These are phyloP conservation scores for Eublepharis macularius DNA, from an alignment of 2,113 vertebrate genomes.

Conservation along the genomic window DNA sequence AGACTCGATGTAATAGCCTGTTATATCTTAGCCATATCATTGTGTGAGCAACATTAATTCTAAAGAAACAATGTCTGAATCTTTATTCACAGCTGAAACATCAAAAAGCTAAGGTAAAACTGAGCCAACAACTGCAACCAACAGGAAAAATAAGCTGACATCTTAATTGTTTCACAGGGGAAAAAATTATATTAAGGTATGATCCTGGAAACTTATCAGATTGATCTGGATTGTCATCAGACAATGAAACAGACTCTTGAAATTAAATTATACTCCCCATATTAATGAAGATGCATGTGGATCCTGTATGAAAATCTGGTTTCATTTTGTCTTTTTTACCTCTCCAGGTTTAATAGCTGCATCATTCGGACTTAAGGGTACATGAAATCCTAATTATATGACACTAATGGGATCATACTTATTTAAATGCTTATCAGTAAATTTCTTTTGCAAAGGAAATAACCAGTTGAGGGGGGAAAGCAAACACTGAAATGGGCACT, in stretches of 20 bases:
- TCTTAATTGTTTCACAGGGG: background rate
- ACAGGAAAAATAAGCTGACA: background rate
- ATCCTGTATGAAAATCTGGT: slow-evolving; percentile 25
- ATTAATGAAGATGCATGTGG: slow-evolving; percentile 20
- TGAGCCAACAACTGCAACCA: background rate
- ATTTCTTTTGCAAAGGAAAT: slow-evolving; percentile 19
- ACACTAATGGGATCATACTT: slow-evolving; percentile 40
- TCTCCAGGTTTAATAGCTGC: slow-evolving; percentile 4
- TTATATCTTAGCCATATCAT: background rate
- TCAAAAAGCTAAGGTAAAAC: background rate
- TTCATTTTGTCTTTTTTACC: slow-evolving; percentile 14
- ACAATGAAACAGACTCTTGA: slow-evolving; percentile 20
- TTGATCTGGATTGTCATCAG: slow-evolving; percentile 31
- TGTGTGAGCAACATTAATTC: background rate
- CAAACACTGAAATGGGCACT: background rate
- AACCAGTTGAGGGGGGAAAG: background rate
- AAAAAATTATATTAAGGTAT: background rate
- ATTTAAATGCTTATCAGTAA: slow-evolving; percentile 35
- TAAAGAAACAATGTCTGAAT: background rate
- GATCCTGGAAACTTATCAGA: background rate
- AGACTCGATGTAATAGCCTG: background rate
- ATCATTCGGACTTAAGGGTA: slow-evolving; percentile 2
- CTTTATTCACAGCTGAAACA: background rate
- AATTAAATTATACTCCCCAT: slow-evolving; percentile 16
- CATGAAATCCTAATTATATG: slow-evolving; percentile 23